Conservation (phyloP, 2,888 invertebrate species). For the Shargacucullia verbasci region DNA sequence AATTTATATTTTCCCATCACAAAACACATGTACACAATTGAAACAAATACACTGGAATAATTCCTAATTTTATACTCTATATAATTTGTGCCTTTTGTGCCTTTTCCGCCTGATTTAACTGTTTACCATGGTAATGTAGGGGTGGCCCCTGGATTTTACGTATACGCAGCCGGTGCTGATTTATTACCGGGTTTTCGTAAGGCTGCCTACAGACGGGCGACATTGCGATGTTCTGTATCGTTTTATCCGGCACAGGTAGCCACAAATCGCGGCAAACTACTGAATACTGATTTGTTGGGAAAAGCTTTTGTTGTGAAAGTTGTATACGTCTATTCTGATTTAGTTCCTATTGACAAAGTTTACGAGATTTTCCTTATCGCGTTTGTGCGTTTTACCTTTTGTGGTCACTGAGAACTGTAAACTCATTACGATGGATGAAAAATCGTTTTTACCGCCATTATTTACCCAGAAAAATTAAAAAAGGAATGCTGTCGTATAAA, state of each 20-base stretch:
- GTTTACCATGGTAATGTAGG: constrained; percentile 49
- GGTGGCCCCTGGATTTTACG: constrained; percentile 38
- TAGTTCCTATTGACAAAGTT: constrained; percentile 32
- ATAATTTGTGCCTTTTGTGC: constrained; percentile 25
- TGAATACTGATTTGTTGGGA: constrained; percentile 38
- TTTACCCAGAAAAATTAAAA: too few relatives aligned
- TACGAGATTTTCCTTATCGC: constrained; percentile 24
- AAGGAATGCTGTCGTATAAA: too few relatives aligned
- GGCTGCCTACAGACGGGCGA: constrained; percentile 28
- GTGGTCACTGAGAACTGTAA: too few relatives aligned
- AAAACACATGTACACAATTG: constrained; percentile 31
- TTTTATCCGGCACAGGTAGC: constrained; percentile 10
- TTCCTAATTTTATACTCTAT: constrained; percentile 43
- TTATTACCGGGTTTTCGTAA: constrained; percentile 34
- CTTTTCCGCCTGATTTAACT: constrained; percentile 48
- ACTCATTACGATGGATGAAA: too few relatives aligned
- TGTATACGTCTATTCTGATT: constrained; percentile 31
- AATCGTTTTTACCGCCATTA: too few relatives aligned
- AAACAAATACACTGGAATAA: constrained; percentile 39
- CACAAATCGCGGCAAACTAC: constrained; percentile 31
- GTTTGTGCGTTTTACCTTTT: constrained; percentile 14
- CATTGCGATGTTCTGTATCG: constrained; percentile 21
- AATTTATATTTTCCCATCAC: constrained; percentile 18
- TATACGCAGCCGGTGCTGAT: constrained; percentile 41
- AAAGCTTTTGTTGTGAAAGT: constrained; percentile 36